Percentiles rank a stretch among this genome's conserved stretches.
Evolutionary conservation across 64 coral and sea anemone species (phyloP).

Genomic region (Actinia equina): DNA sequence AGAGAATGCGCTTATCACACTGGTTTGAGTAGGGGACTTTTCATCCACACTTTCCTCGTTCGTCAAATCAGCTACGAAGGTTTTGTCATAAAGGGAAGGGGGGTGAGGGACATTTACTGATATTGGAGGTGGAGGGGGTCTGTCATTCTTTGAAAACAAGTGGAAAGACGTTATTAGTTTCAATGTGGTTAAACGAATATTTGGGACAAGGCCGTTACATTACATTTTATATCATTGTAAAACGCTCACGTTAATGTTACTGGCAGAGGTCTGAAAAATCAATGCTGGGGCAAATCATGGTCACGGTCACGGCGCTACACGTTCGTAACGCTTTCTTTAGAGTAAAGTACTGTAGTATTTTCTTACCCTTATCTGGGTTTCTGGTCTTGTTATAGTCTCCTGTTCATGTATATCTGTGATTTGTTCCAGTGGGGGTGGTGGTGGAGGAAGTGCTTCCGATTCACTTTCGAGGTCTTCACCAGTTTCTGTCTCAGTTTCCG

Average conservation of each 20-base stretch:
- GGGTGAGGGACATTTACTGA: not conserved
- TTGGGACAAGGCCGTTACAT: too few species aligned
- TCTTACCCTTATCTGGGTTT: not conserved
- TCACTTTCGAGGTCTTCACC: slow-evolving; percentile 62
- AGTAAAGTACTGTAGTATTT: too few species aligned
- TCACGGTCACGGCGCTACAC: too few species aligned
- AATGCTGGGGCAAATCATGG: too few species aligned
- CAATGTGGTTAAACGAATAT: too few species aligned
- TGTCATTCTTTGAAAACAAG: not conserved
- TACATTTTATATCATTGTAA: too few species aligned
- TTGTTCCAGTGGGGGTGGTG: slow-evolving; percentile 39
- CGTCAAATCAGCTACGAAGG: slow-evolving; percentile 42
- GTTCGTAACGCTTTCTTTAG: too few species aligned
- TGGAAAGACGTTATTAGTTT: not conserved
- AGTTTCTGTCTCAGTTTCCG: slow-evolving; percentile 65
- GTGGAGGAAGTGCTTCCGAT: slow-evolving; percentile 58
- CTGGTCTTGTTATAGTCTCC: not conserved
- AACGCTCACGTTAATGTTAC: too few species aligned
- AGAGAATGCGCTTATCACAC: slow-evolving; percentile 30
- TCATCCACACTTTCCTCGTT: slow-evolving; percentile 70
- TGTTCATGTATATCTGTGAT: slow-evolving; percentile 16
- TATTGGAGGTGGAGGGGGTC: slow-evolving; percentile 18
- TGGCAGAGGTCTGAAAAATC: too few species aligned
- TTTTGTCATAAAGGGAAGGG: slow-evolving; percentile 24
- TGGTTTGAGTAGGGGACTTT: slow-evolving; percentile 36